A percentile compares a stretch with the other conserved stretches of the same genome.
phyloP scores from a whole-genome alignment of 2,888 invertebrate genomes.

The Aspidapion aeneum region DNA sequence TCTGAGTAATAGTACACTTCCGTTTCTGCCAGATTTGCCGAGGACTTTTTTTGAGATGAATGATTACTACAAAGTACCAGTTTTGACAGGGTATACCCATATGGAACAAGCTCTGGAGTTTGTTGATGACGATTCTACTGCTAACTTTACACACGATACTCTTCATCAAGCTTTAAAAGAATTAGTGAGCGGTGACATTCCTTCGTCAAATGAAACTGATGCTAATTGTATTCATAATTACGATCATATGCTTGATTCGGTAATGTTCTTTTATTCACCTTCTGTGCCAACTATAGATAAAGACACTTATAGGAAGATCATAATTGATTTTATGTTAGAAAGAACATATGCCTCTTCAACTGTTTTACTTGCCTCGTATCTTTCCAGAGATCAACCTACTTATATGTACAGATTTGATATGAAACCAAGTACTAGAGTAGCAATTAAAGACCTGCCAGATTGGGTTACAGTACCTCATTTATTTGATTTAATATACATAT shows the following conservation, averaged over 20 bases:
- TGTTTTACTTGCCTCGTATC: conserved; percentile 62
- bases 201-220: conserved; percentile 52
- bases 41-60: conserved; percentile 59
- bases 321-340: conserved; percentile 71
- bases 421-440: conserved; percentile 63
- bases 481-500: conserved; percentile 76
- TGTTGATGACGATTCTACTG: conserved; percentile 56
- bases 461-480: conserved; percentile 82
- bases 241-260: conserved; percentile 66
- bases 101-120: conserved; percentile 73
- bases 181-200: conserved; percentile 59
- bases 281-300: conserved; percentile 61
- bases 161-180: conserved; percentile 56
- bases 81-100: conserved; percentile 68
- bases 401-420: conserved; percentile 75
- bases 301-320: conserved; percentile 58
- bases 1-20: conserved; percentile 61
- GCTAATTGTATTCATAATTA: conserved; percentile 54
- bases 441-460: conserved; percentile 63
- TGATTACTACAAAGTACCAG: conserved; percentile 63
- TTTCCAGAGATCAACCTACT: conserved; percentile 57
- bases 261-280: conserved; percentile 73
- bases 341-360: conserved; percentile 68
- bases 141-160: conserved; percentile 57
- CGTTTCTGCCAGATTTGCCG: conserved; percentile 67